phyloP scores from a whole-genome alignment of 2,888 invertebrate species.

The Limulus polyphemus region DNA sequence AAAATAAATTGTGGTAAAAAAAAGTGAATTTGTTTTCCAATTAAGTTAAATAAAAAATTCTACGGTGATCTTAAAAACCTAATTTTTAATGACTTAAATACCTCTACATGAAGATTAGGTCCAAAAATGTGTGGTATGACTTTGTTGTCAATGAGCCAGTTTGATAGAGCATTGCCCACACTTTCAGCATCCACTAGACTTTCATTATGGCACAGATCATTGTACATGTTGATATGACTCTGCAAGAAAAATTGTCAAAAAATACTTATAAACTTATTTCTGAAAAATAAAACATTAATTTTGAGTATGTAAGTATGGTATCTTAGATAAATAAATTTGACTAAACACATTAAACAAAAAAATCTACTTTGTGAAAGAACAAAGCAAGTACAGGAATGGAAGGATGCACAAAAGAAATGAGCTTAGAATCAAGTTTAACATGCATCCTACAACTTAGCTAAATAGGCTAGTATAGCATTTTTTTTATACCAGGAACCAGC shows the following conservation, averaged over 20 bases:
- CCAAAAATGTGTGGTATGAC: conserved; percentile 90
- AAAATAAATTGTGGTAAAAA: no score
- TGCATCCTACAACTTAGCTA: no score
- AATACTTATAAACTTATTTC: neutral
- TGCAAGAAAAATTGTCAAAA: conserved; percentile 28
- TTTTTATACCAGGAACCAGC: no score
- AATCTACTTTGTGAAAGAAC: no score
- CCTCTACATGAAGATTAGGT: conserved; percentile 93
- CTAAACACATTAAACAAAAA: conserved; percentile 2
- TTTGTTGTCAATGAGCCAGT: conserved; percentile 77
- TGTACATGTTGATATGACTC: conserved; percentile 71
- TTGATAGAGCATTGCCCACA: conserved; percentile 67
- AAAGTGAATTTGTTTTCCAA: no score
- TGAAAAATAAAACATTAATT: neutral
- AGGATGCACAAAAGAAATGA: no score
- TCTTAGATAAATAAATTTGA: neutral
- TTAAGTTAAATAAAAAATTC: no score
- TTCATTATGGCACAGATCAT: conserved; percentile 79
- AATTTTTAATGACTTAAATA: conserved; percentile 33
- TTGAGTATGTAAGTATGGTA: neutral
- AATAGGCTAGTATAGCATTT: no score
- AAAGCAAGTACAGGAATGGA: no score
- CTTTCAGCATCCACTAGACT: conserved; percentile 71
- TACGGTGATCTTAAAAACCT: no score
- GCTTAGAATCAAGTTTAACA: no score